Evolutionary conservation across 2,113 vertebrate species (phyloP), one percentile per base, ranked within the genome.

Genomic region (Syngnathus floridae): DNA sequence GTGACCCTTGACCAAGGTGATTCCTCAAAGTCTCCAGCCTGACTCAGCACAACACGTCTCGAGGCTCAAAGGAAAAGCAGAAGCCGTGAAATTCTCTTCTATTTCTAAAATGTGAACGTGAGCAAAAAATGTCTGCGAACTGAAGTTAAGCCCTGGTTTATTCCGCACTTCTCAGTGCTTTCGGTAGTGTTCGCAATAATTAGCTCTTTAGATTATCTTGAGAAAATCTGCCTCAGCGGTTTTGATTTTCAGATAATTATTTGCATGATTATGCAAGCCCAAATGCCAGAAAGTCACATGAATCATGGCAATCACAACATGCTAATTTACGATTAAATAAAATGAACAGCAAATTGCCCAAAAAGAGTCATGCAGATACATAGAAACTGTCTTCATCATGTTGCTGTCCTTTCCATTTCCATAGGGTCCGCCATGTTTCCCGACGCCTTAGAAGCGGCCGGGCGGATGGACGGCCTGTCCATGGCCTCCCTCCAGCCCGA

Each of bases 391-490:
- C 48, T 7, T 14, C 38, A 61, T 16, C 16, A 56, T 22, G 38
- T 22, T 26, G 3, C 6, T 14, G 16, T 64, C 26, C 31, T 22
- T 31, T 13, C 26, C 12, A 22, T 22, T 19, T 21, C 26, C 12
- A 22, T 14, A 51, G 63, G 48, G 60, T 69, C 73, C 17, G 69
- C 66, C 76, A 88, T 91, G 86, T 89, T 89, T 54, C 78, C 89
- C 48, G 88, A 86, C 85, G 87, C 86, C 57, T 68, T 91, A 52
- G 88, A 91, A 67, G 81, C 84, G 41, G 84, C 69, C 0, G 86
- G 83, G 36, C 84, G 81, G 77, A 82, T 87, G 65, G 90, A 91
- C 69, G 90, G 87, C 48, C 78, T 91, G 71, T 68, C 89, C 0
- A 74, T 91, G 65, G 88, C 89, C 70, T 76, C 81, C 66, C 89